Evolutionary conservation across 2,888 invertebrate genomes (phyloP).

Genomic region (Orchestes rusci): DNA sequence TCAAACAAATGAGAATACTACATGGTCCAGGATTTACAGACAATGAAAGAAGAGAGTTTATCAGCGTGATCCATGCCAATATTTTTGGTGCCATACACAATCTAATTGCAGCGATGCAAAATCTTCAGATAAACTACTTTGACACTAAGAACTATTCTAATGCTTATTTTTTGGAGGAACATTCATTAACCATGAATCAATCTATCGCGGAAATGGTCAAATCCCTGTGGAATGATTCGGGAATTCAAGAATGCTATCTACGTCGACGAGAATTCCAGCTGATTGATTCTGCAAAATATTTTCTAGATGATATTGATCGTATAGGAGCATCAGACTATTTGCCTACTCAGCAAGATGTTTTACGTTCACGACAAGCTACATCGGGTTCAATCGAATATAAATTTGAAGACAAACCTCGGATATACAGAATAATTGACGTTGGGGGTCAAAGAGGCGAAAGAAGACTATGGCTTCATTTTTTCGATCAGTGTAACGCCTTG

Average conservation of each 20-base stretch:
- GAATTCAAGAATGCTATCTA: slow-evolving; percentile 99
- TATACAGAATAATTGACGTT: slow-evolving; percentile 99
- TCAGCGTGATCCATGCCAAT: slow-evolving; percentile 99
- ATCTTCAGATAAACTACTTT: slow-evolving; percentile 94
- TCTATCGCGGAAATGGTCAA: slow-evolving; percentile 97
- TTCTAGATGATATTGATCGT: slow-evolving; percentile 92
- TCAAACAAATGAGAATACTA: slow-evolving; percentile 99
- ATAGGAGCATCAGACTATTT: slow-evolving; percentile 86
- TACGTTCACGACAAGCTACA: slow-evolving; percentile 97
- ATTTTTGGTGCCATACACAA: slow-evolving; percentile 99
- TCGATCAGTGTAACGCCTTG: slow-evolving; percentile 99
- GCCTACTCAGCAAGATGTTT: slow-evolving; percentile 97
- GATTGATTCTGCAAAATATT: slow-evolving; percentile 99
- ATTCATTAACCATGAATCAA: slow-evolving; percentile 99
- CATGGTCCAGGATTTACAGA: slow-evolving; percentile 99
- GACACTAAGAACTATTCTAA: slow-evolving; percentile 85
- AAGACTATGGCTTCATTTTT: slow-evolving; percentile 99
- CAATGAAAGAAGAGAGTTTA: slow-evolving; percentile 97
- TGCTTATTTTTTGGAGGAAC: slow-evolving; percentile 90
- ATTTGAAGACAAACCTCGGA: slow-evolving; percentile 98
- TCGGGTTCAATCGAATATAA: slow-evolving; percentile 99
- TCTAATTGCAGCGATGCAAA: slow-evolving; percentile 99
- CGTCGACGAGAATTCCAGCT: slow-evolving; percentile 99
- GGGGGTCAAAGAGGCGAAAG: slow-evolving; percentile 99
- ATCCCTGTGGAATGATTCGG: slow-evolving; percentile 91